Evolutionary conservation across 2,888 invertebrate species (phyloP).

Genomic region (Rotaria sp.): DNA sequence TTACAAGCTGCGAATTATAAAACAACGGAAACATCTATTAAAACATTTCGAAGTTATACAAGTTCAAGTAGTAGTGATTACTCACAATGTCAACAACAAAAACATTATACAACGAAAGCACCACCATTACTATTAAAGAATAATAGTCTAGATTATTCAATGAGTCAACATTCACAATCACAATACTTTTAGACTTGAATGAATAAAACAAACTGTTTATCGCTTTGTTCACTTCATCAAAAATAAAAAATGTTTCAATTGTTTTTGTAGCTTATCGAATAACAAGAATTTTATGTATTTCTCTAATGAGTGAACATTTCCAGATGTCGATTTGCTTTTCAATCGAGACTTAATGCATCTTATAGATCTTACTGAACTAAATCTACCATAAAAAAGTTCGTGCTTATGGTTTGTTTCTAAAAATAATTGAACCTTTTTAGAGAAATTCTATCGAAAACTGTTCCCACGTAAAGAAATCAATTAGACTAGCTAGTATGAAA

Average conservation of each 20-base stretch:
- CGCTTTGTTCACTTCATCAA: neutral
- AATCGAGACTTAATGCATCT: too few relatives aligned
- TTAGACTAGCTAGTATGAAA: too few relatives aligned
- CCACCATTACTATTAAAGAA: neutral
- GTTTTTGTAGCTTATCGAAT: too few relatives aligned
- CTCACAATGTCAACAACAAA: constrained; percentile 3
- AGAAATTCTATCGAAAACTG: too few relatives aligned
- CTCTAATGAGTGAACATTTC: too few relatives aligned
- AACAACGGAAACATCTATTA: neutral
- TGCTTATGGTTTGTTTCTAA: too few relatives aligned
- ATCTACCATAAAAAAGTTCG: too few relatives aligned
- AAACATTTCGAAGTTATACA: neutral
- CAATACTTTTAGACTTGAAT: neutral
- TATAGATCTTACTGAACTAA: too few relatives aligned
- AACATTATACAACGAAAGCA: neutral
- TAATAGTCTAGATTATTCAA: neutral
- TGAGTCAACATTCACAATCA: neutral
- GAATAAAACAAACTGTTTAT: neutral
- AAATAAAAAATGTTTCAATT: neutral
- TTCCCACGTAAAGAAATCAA: too few relatives aligned
- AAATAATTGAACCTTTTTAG: too few relatives aligned
- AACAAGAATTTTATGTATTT: too few relatives aligned
- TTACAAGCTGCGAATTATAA: constrained; percentile 12
- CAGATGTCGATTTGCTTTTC: too few relatives aligned
- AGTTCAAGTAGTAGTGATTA: constrained; percentile 20